Percentiles rank a stretch among this genome's conserved stretches.
Conservation (phyloP, 2,888 invertebrate genomes). For the Synergus japonicus region DNA sequence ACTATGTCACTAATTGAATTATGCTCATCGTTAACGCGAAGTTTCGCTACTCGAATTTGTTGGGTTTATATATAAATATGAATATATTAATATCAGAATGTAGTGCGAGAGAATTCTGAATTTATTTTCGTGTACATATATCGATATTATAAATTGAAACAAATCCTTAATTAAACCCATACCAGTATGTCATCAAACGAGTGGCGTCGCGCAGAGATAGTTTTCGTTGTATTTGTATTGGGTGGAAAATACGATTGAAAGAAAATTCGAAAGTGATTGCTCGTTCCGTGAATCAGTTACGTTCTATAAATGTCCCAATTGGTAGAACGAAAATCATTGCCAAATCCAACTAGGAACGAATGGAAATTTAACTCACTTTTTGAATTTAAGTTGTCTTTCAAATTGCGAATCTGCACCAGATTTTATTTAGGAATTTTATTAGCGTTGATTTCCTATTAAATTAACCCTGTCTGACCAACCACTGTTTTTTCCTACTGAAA, state of each 20-base stretch:
- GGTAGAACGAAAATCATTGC: not conserved
- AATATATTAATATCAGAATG: slow-evolving; percentile 4
- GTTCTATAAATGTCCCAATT: not conserved
- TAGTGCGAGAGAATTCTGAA: slow-evolving; percentile 8
- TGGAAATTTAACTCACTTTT: not conserved
- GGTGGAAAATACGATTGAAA: slow-evolving; percentile 14
- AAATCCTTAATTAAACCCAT: slow-evolving; percentile 20
- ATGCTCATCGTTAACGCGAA: not conserved
- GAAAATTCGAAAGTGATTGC: slow-evolving; percentile 14
- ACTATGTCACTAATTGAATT: slow-evolving; percentile 15
- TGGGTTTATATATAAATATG: slow-evolving; percentile 19
- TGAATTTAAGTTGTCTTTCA: too few relatives aligned
- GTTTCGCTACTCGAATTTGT: not conserved
- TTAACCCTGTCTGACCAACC: too few relatives aligned
- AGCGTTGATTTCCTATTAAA: too few relatives aligned
- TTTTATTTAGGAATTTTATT: too few relatives aligned
- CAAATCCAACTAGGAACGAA: not conserved
- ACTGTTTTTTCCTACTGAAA: too few relatives aligned
- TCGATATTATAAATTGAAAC: not conserved
- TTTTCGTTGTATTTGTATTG: not conserved
- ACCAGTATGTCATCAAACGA: not conserved
- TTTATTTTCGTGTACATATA: slow-evolving; percentile 23
- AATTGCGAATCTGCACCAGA: too few relatives aligned
- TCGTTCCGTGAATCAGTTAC: not conserved
- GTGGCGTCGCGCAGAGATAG: not conserved